Conservation (phyloP, 1,140 invertebrate genomes). For the Drosophila pseudoananassae region DNA sequence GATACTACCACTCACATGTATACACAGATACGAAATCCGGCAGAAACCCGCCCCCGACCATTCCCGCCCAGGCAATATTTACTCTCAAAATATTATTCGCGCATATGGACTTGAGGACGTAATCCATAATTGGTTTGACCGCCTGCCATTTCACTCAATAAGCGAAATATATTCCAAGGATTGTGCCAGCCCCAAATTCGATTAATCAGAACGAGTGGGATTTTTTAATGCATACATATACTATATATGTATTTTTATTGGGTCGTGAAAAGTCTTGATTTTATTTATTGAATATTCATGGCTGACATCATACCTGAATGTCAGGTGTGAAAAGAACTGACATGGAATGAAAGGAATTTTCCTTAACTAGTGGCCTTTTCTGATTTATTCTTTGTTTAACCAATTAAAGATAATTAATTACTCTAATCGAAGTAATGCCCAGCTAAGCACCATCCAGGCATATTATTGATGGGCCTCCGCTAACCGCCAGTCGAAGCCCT, state of each 20-base stretch:
- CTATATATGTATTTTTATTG: not conserved
- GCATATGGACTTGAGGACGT: constrained; percentile 75
- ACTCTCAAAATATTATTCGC: constrained; percentile 75
- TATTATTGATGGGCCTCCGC: constrained; percentile 41
- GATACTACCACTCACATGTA: constrained; percentile 2
- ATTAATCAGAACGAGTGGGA: constrained; percentile 22
- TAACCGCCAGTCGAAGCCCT: constrained; percentile 37
- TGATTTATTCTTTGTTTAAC: not conserved
- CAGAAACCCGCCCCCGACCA: constrained; percentile 12
- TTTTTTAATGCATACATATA: not conserved
- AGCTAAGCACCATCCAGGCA: constrained; percentile 20
- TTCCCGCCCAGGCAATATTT: constrained; percentile 56
- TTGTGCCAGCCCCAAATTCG: constrained; percentile 25
- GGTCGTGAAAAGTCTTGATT: constrained; percentile 5
- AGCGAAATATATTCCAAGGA: constrained; percentile 30
- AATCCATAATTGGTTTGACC: constrained; percentile 75
- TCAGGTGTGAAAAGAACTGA: not conserved
- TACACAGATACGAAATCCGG: constrained; percentile 17
- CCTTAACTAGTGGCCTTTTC: not conserved
- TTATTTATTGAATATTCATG: constrained; percentile 1
- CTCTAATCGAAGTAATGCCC: constrained; percentile 9
- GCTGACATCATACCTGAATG: not conserved
- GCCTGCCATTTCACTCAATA: constrained; percentile 51
- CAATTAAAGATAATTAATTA: constrained; percentile 18
- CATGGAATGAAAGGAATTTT: not conserved